phyloP scores from a whole-genome alignment of 2,113 vertebrate genomes.

The Aldabrachelys gigantea region DNA sequence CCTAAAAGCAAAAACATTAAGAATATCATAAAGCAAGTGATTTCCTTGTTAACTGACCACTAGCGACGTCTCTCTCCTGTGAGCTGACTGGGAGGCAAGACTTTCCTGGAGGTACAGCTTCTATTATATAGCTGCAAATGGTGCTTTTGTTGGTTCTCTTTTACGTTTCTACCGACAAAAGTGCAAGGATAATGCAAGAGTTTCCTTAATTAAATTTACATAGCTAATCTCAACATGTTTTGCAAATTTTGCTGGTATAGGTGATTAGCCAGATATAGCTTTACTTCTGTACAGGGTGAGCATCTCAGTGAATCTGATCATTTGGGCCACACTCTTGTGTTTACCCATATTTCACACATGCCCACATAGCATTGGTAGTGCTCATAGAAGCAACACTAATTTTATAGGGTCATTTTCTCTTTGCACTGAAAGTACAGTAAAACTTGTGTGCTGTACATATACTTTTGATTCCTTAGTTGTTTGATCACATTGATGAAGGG shows the following conservation, averaged over 20 bases:
- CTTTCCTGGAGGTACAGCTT: background rate
- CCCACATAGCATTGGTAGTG: background rate
- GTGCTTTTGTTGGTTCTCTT: conserved; percentile 3
- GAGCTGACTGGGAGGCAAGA: background rate
- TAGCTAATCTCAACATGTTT: background rate
- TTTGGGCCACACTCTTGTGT: conserved; percentile 1
- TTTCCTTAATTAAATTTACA: background rate
- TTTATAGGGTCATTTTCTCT: conserved; percentile 18
- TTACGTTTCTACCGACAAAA: conserved; percentile 13
- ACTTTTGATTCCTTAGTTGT: conserved; percentile 80
- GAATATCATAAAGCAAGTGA: background rate
- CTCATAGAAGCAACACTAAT: conserved; percentile 41
- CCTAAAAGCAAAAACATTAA: background rate
- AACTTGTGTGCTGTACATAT: conserved; percentile 64
- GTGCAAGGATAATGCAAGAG: background rate
- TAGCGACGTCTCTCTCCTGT: background rate
- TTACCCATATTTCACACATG: background rate
- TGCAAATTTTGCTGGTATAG: background rate
- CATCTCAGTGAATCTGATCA: conserved; percentile 12
- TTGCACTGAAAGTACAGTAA: conserved; percentile 43
- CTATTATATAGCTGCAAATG: background rate
- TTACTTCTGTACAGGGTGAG: background rate
- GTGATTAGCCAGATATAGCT: background rate
- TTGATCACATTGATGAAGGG: conserved; percentile 84
- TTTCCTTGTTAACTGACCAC: background rate